Evolutionary conservation across 1,140 invertebrate species (phyloP).

Genomic region (Leptinotarsa lineolata): DNA sequence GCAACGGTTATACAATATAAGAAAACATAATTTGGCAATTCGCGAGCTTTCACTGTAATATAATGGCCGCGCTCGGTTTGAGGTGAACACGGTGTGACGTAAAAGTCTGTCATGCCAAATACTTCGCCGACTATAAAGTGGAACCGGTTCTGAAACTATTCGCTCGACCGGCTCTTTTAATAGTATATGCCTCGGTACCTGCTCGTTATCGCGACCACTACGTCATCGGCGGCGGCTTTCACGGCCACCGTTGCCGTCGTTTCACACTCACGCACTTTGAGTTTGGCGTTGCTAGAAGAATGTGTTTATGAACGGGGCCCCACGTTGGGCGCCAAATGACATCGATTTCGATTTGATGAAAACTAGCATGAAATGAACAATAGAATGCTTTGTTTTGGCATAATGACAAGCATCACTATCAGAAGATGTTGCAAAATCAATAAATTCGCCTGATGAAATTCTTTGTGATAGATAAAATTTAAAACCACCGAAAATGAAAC

Average conservation of each 20-base stretch:
- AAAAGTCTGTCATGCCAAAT: slow-evolving; percentile 33
- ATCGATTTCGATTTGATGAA: no score
- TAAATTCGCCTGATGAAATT: no score
- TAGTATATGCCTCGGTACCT: slow-evolving; percentile 31
- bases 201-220: slow-evolving; percentile 27
- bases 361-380: no score
- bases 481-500: no score
- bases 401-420: no score
- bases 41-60: slow-evolving; percentile 17
- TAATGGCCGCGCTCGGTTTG: slow-evolving; percentile 2
- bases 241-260: slow-evolving; percentile 20
- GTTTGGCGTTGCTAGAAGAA: no score
- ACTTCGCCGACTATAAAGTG: slow-evolving; percentile 24
- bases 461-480: no score
- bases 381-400: no score
- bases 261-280: slow-evolving; percentile 6
- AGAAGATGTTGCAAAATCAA: no score
- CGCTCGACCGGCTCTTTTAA: slow-evolving; percentile 36
- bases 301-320: background rate
- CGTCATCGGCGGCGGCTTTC: slow-evolving; percentile 35
- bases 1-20: slow-evolving; percentile 18
- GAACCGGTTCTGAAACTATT: slow-evolving; percentile 35
- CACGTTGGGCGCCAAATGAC: background rate
- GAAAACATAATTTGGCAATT: slow-evolving; percentile 20
- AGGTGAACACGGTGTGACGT: slow-evolving; percentile 32